A percentile compares a stretch with the other conserved stretches of the same genome.
Conservation (phyloP, 2,888 invertebrate species). For the Hemithea aestivaria region DNA sequence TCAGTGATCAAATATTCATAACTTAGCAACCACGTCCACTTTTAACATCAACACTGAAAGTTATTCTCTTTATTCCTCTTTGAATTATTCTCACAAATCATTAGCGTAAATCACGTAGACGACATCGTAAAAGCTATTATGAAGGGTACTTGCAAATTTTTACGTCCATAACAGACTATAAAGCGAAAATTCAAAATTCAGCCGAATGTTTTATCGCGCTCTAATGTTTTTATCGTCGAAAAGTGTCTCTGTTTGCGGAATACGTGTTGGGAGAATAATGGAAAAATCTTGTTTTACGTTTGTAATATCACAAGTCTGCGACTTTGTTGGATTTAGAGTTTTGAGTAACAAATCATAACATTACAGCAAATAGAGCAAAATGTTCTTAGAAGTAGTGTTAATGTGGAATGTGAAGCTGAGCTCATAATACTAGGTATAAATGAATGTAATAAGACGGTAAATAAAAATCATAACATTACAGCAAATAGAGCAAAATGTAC, state of each 20-base stretch:
- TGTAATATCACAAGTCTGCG: too few species aligned
- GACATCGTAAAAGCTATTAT: slow-evolving; percentile 51
- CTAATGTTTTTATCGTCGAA: slow-evolving; percentile 46
- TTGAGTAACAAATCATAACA: too few species aligned
- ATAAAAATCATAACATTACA: too few species aligned
- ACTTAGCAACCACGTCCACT: neutral
- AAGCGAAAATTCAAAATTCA: slow-evolving; percentile 52
- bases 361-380: too few species aligned
- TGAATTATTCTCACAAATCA: slow-evolving; percentile 36
- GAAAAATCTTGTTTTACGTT: slow-evolving; percentile 54
- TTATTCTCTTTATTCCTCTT: slow-evolving; percentile 20
- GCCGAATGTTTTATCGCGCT: slow-evolving; percentile 54
- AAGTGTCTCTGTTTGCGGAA: slow-evolving; percentile 25
- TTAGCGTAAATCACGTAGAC: slow-evolving; percentile 55
- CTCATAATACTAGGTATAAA: too few species aligned
- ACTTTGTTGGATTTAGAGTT: too few species aligned
- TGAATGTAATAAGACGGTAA: too few species aligned
- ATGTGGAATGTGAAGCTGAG: too few species aligned
- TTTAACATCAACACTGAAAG: neutral
- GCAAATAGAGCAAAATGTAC: too few species aligned
- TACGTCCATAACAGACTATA: slow-evolving; percentile 45
- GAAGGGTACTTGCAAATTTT: slow-evolving; percentile 48
- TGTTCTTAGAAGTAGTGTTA: too few species aligned
- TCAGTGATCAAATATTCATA: neutral
- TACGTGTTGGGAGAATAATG: slow-evolving; percentile 40